Evolutionary conservation across 1,140 invertebrate genomes (phyloP), one percentile per base, ranked within the genome.

Genomic region (Drosophila setifemur): DNA sequence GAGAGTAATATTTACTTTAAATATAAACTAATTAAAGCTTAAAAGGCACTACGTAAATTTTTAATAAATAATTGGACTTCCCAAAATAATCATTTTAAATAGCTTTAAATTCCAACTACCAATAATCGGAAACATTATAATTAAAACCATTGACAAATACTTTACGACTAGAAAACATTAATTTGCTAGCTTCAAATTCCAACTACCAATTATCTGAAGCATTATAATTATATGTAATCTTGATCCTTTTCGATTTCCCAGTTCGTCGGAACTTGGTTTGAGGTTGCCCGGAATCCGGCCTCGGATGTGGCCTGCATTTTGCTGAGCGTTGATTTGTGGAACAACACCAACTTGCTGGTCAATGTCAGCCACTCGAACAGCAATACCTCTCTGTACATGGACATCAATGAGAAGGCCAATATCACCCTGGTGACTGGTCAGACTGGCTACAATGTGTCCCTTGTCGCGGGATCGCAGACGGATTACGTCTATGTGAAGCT

Each of bases 271-370:
- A 16, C 0, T 1, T 86, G 81, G 81, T 2, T 23, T 5, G 75
- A 86, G 47, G 9, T 86, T 11, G 63, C 63, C 1, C 81, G 81
- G 26, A 60, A 76, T 43, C 81, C 81, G 0, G 12, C 37, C 1
- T 21, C 28, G 0, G 12, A 18, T 11, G 43, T 37, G 5, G 8
- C 50, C 16, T 86, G 81, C 57, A 28, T 67, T 23, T 8, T 28
- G 1, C 4, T 76, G 3, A 6, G 4, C 1, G 25, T 40, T 0
- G 12, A 4, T 0, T 0, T 66, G 6, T 11, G 16, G 6, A 6
- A 66, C 19, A 57, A 54, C 11, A 44, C 4, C 9, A 66, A 49
- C 6, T 4, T 81, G 14, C 50, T 29, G n/a, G 53, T 81, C 11
- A 61, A 76, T 21, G 12, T 74, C 8, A 37, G 29, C 0, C 67